These are phyloP conservation scores for Perca fluviatilis DNA, from an alignment of 2,113 vertebrate genomes.

Conservation along the genomic window DNA sequence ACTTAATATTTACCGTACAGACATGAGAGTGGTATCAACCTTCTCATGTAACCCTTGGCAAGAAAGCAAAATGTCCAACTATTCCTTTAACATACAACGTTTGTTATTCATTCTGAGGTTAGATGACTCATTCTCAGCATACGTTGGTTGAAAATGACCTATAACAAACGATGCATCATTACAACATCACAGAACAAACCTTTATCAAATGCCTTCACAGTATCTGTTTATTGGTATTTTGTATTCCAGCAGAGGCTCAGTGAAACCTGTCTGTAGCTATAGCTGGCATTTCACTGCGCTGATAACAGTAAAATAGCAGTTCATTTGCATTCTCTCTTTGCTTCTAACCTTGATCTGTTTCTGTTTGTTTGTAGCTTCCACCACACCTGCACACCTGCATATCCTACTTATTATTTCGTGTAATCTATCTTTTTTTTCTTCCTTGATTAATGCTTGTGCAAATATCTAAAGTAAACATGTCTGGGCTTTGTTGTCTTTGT, in stretches of 20 bases:
- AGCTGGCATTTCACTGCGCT: conserved; percentile 27
- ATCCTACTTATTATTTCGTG: background rate
- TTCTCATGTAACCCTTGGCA: background rate
- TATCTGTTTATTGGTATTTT: conserved; percentile 16
- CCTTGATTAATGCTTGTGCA: background rate
- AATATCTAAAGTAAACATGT: background rate
- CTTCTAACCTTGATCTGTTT: conserved; percentile 28
- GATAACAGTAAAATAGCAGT: conserved; percentile 15
- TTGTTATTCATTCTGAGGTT: background rate
- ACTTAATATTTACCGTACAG: background rate
- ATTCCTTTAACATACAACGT: background rate
- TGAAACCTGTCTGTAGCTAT: background rate
- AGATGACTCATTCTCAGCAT: conserved; percentile 3
- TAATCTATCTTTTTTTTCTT: background rate
- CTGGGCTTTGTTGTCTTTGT: background rate
- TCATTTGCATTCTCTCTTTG: conserved; percentile 28
- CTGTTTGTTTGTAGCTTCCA: background rate
- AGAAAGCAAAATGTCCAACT: background rate
- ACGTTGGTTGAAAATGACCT: background rate
- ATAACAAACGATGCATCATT: background rate
- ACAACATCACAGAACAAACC: conserved; percentile 2
- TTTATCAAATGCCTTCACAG: background rate
- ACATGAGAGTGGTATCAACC: background rate
- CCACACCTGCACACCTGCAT: background rate
- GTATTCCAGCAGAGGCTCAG: conserved; percentile 9